Evolutionary conservation across 2,113 vertebrate genomes (phyloP).

Genomic region (Anhinga rufa): DNA sequence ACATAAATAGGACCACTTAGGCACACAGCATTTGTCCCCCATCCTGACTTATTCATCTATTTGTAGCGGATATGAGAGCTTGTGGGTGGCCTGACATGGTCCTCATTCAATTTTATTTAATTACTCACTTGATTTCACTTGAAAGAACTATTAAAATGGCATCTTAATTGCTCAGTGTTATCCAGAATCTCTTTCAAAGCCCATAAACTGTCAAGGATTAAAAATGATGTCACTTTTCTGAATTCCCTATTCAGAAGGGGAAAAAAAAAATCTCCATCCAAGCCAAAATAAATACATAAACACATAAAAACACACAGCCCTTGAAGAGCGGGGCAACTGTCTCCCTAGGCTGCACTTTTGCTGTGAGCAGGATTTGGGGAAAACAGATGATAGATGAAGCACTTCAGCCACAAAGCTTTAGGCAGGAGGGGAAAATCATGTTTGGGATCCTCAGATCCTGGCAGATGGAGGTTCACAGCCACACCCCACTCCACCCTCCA

Average conservation of each 20-base stretch:
- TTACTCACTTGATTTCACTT: slow-evolving; percentile 69
- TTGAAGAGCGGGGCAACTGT: background rate
- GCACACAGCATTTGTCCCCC: background rate
- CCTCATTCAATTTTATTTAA: slow-evolving; percentile 64
- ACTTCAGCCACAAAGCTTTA: background rate
- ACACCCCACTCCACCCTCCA: background rate
- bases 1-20: slow-evolving; percentile 44
- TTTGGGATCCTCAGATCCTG: background rate
- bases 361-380: background rate
- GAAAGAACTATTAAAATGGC: slow-evolving; percentile 71
- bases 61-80: slow-evolving; percentile 34
- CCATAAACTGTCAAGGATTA: slow-evolving; percentile 61
- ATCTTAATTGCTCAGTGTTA: slow-evolving; percentile 68
- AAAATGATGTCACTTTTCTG: slow-evolving; percentile 55
- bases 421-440: background rate
- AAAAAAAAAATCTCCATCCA: background rate
- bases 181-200: slow-evolving; percentile 63
- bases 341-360: background rate
- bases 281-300: slow-evolving; percentile 34
- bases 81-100: slow-evolving; percentile 55
- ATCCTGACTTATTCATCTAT: slow-evolving; percentile 25
- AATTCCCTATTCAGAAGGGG: background rate
- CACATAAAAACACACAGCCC: background rate
- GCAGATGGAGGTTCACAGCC: background rate
- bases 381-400: background rate